These are phyloP conservation scores for Poecilia latipinna DNA, from an alignment of 2,113 vertebrate genomes.

Conservation along the genomic window DNA sequence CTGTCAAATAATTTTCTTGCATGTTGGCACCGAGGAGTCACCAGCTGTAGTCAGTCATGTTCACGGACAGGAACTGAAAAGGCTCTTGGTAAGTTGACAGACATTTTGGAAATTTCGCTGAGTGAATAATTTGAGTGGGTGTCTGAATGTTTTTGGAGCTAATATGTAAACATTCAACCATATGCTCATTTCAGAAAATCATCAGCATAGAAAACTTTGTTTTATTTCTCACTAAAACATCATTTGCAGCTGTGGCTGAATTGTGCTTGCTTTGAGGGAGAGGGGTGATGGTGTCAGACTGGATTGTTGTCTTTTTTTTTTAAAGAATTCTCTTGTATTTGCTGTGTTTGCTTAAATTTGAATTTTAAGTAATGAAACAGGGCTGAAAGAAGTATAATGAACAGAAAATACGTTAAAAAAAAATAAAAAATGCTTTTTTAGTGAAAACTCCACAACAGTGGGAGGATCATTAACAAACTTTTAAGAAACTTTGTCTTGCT, in stretches of 20 bases:
- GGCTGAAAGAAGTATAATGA: constrained; percentile 16
- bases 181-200: constrained; percentile 2
- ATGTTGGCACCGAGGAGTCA: not conserved
- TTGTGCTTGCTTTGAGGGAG: not conserved
- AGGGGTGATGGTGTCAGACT: constrained; percentile 15
- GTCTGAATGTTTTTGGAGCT: not conserved
- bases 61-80: not conserved
- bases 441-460: constrained; percentile 46
- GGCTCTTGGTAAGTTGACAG: not conserved
- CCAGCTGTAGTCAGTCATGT: not conserved
- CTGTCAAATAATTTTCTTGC: not conserved
- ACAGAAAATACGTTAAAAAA: not conserved
- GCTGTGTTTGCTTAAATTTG: constrained; percentile 2
- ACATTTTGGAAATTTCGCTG: not conserved
- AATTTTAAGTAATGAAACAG: constrained; percentile 35
- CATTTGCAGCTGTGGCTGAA: not conserved
- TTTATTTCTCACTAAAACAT: not conserved
- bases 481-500: constrained; percentile 55
- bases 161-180: constrained; percentile 4
- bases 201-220: constrained; percentile 1
- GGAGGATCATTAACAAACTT: constrained; percentile 53
- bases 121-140: constrained; percentile 15
- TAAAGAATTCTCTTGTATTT: constrained; percentile 20
- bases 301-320: constrained; percentile 9
- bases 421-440: constrained; percentile 10